Percentiles rank a stretch among this genome's conserved stretches.
Conservation (phyloP, 2,888 invertebrate species). For the Drosophila suboccidentalis region DNA sequence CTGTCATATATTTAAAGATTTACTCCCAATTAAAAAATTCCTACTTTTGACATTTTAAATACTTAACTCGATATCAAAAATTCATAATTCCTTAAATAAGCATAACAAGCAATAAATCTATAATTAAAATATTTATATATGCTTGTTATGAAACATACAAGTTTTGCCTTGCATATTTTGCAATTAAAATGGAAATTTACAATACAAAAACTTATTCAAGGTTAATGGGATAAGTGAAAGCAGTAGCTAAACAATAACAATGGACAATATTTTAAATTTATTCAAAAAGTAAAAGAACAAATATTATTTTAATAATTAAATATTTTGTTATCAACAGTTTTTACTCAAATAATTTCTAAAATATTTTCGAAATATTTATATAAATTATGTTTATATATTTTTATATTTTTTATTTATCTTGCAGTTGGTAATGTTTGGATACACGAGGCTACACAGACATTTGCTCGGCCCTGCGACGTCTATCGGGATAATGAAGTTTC, state of each 20-base stretch:
- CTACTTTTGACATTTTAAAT: not conserved
- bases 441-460: constrained; percentile 94
- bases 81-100: not conserved
- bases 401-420: constrained; percentile 12
- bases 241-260: not conserved
- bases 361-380: not conserved
- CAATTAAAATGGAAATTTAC: not conserved
- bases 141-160: too few relatives aligned
- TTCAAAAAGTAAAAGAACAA: too few relatives aligned
- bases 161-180: not conserved
- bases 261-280: not conserved
- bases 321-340: too few relatives aligned
- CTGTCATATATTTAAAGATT: too few relatives aligned
- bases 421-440: constrained; percentile 95
- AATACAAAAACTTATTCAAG: not conserved
- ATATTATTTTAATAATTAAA: too few relatives aligned
- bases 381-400: not conserved
- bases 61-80: not conserved
- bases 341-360: too few relatives aligned
- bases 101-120: not conserved
- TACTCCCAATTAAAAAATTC: too few relatives aligned
- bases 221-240: too few relatives aligned
- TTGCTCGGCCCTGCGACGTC: constrained; percentile 87
- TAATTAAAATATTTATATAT: too few relatives aligned
- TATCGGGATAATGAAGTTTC: constrained; percentile 79